Evolutionary conservation across 1,140 invertebrate species (phyloP).

Genomic region (Zaprionus ghesquierei): DNA sequence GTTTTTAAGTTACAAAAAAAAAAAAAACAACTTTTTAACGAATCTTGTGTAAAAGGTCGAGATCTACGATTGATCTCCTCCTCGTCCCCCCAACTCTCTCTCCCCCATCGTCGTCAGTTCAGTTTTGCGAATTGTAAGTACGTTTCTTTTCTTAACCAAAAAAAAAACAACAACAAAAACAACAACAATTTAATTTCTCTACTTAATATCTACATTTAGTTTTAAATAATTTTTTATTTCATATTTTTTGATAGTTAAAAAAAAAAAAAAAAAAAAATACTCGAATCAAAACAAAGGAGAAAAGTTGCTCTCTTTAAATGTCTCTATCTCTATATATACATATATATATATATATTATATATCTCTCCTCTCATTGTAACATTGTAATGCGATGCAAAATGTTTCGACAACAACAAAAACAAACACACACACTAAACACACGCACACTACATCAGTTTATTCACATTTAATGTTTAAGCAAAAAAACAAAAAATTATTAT

Average conservation of each 20-base stretch:
- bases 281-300: conserved; percentile 33
- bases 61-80: conserved; percentile 37
- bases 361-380: conserved; percentile 67
- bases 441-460: conserved; percentile 51
- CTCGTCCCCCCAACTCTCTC: conserved; percentile 36
- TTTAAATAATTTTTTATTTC: conserved; percentile 29
- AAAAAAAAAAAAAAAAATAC: conserved; percentile 39
- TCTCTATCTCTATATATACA: conserved; percentile 42
- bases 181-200: conserved; percentile 41
- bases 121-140: conserved; percentile 82
- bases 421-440: conserved; percentile 20
- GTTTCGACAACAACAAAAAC: conserved; percentile 53
- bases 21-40: neutral
- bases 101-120: conserved; percentile 70
- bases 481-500: conserved; percentile 66
- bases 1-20: conserved; percentile 33
- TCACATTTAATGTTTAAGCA: conserved; percentile 70
- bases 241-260: conserved; percentile 36
- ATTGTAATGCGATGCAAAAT: conserved; percentile 81
- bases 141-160: conserved; percentile 68
- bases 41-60: conserved; percentile 15
- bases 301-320: conserved; percentile 41
- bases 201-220: conserved; percentile 33
- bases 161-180: conserved; percentile 50
- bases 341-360: conserved; percentile 59